Conservation (phyloP, 2,888 invertebrate genomes). For the Allophyes oxyacanthae region DNA sequence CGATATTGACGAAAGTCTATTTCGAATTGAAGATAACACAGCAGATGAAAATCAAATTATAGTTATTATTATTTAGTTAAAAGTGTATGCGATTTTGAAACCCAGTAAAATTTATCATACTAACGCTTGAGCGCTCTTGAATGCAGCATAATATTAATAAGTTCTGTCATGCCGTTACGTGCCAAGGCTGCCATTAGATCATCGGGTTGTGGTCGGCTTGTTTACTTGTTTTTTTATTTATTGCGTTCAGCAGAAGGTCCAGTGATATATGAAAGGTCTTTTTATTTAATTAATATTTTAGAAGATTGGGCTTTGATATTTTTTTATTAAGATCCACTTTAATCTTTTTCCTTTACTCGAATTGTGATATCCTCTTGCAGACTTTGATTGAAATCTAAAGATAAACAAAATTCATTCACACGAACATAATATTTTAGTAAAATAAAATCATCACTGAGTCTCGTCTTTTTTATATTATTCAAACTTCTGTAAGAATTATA, state of each 20-base stretch:
- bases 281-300: slow-evolving; percentile 21
- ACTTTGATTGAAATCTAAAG: not conserved
- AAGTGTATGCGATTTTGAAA: not conserved
- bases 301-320: slow-evolving; percentile 11
- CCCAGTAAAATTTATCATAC: slow-evolving; percentile 36
- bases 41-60: too few relatives aligned
- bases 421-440: too few relatives aligned
- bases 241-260: slow-evolving; percentile 40
- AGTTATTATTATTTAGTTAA: too few relatives aligned
- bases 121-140: slow-evolving; percentile 18
- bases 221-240: slow-evolving; percentile 55
- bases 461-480: too few relatives aligned
- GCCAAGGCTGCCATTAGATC: slow-evolving; percentile 69
- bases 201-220: slow-evolving; percentile 66
- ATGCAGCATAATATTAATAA: slow-evolving; percentile 45
- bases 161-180: slow-evolving; percentile 48
- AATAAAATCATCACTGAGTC: too few relatives aligned
- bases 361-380: not conserved
- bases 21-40: too few relatives aligned
- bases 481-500: too few relatives aligned
- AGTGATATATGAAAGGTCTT: slow-evolving; percentile 48
- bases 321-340: slow-evolving; percentile 2
- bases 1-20: too few relatives aligned
- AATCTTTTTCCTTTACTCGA: slow-evolving; percentile 5
- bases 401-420: too few relatives aligned